Percentiles rank a stretch among this genome's conserved stretches.
Conservation (phyloP, 2,888 invertebrate genomes). For the Dinocampus coccinellae region DNA sequence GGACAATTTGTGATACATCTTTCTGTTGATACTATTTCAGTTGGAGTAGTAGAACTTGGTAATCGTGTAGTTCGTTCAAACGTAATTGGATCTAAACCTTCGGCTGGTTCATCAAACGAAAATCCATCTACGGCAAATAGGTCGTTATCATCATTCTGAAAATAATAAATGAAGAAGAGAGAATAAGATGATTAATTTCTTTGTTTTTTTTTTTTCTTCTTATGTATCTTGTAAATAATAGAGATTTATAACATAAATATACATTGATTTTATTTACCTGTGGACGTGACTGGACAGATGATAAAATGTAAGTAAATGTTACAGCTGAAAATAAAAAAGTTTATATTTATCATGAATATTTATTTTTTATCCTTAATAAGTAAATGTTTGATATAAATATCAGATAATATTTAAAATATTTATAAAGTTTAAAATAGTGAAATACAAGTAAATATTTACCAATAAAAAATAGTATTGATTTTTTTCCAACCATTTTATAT, state of each 20-base stretch:
- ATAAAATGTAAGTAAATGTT: not conserved
- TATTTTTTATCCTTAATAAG: no score
- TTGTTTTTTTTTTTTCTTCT: no score
- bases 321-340: no score
- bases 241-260: not conserved
- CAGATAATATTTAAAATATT: no score
- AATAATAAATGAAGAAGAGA: not conserved
- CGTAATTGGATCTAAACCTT: conserved; percentile 4
- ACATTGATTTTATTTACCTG: conserved; percentile 32
- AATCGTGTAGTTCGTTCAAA: not conserved
- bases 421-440: no score
- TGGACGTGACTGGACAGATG: conserved; percentile 3
- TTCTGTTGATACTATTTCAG: not conserved
- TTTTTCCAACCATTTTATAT: conserved; percentile 2
- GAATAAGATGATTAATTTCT: no score
- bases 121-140: conserved; percentile 47
- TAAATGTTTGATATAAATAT: no score
- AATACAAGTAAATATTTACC: no score
- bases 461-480: not conserved
- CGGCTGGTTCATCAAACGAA: conserved; percentile 51
- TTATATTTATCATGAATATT: no score
- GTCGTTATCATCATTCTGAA: conserved; percentile 12
- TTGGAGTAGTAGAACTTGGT: not conserved
- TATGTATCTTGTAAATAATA: not conserved
- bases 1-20: conserved; percentile 34